These are phyloP conservation scores for Salticus scenicus DNA, from an alignment of 2,888 invertebrate species.

Conservation along the genomic window DNA sequence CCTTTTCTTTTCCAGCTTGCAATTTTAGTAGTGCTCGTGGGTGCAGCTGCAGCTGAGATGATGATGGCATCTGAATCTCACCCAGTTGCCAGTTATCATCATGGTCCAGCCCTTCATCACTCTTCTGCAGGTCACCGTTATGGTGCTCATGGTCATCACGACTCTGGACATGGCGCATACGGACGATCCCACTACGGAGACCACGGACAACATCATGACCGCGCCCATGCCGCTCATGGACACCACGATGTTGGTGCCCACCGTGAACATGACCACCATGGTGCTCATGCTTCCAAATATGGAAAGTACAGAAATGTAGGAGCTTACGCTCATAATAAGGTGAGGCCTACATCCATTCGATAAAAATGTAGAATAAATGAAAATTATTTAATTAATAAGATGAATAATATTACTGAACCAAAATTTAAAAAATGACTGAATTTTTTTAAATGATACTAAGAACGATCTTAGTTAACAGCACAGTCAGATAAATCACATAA, in stretches of 20 bases:
- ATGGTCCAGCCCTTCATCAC: conserved; percentile 38
- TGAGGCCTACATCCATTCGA: too few species aligned
- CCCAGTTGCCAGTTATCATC: conserved; percentile 50
- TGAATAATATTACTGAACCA: too few species aligned
- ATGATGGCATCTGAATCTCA: conserved; percentile 56
- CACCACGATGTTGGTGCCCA: conserved; percentile 62
- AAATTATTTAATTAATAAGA: too few species aligned
- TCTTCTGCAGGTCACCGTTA: conserved; percentile 55
- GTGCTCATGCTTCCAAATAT: conserved; percentile 54
- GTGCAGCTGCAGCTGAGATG: conserved; percentile 58
- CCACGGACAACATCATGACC: conserved; percentile 57
- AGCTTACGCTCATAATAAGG: conserved; percentile 65
- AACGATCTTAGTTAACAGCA: too few species aligned
- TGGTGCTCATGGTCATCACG: conserved; percentile 47
- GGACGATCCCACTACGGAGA: conserved; percentile 60
- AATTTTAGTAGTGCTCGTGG: conserved; percentile 42
- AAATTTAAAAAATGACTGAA: too few species aligned
- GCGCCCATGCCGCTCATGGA: conserved; percentile 54
- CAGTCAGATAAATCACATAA: too few species aligned
- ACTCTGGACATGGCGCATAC: conserved; percentile 49
- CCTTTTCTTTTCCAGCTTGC: conserved; percentile 28
- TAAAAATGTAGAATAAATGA: too few species aligned
- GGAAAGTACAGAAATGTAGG: conserved; percentile 59
- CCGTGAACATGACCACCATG: conserved; percentile 49
- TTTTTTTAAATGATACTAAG: too few species aligned